Evolutionary conservation across 2,797 vertebrate genomes (phyloP), one percentile per base, ranked within the genome.

Genomic region (Hapalemur alaotrensis): DNA sequence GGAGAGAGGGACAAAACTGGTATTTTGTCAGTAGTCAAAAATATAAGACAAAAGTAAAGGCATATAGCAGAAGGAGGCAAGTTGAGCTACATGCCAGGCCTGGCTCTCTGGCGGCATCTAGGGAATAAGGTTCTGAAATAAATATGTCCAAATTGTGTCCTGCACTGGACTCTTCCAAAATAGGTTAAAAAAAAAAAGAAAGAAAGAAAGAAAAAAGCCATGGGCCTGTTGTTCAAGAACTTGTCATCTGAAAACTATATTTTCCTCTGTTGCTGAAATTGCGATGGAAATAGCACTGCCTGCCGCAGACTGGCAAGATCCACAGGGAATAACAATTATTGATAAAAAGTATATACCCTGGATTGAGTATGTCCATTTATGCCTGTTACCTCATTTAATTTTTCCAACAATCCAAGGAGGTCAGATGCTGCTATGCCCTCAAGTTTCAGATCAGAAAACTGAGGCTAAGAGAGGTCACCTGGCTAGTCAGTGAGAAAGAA

Each of bases 1-100:
- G 52, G 85, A 59, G 41, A 96, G 41, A 17, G 48, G 65, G 95
- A 94, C 81, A 92, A 97, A 98, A 89, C 88, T 96, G 35, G 59
- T 90, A 63, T 97, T 98, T 97, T 93, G 93, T 96, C 94, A 92
- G 65, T 63, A 70, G 23, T 30, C 59, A 97, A 96, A 96, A 96
- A 95, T 76, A 59, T 9, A 38, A 86, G 76, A 94, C 87, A 94
- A 93, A 95, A 91, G 32, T 61, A 88, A 91, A 78, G n/a, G 17
- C 3, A 4, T 32, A 38, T 75, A 93, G 81, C 41, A 12, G 89
- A 93, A 48, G 22, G 3, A 2, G 78, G 82, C 35, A 72, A 1
- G 0, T 4, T 50, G 75, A 83, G 6, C 35, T 85, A 48, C 52
- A 0, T 7, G 5, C n/a, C 48, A 63, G 17, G 41, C 41, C 3